Percentiles rank a stretch among this genome's conserved stretches.
phyloP scores from a whole-genome alignment of 1,140 invertebrate genomes.

The Druon quercuslanigerum region DNA sequence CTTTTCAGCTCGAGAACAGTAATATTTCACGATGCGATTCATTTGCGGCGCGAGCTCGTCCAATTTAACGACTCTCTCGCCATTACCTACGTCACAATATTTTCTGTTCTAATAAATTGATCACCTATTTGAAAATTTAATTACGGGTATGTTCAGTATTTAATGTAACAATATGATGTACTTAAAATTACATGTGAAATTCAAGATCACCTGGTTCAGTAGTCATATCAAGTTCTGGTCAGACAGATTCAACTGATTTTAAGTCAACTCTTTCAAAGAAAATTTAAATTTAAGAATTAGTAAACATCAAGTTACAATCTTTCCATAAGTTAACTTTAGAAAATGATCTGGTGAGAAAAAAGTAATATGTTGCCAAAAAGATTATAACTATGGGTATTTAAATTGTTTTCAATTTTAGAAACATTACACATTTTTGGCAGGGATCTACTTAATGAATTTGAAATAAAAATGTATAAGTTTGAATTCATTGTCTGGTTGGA shows the following conservation, averaged over 20 bases:
- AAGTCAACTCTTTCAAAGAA: neutral
- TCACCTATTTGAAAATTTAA: neutral
- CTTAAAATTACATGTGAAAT: neutral
- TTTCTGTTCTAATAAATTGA: slow-evolving; percentile 28
- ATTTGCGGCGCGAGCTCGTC: slow-evolving; percentile 19
- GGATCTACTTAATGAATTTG: neutral
- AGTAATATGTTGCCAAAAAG: too few species aligned
- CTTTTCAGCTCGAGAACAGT: slow-evolving; percentile 6
- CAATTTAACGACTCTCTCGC: slow-evolving; percentile 18
- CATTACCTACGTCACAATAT: slow-evolving; percentile 8
- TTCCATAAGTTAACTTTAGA: too few species aligned
- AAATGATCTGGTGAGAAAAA: too few species aligned
- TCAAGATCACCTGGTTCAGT: neutral
- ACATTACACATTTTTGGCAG: too few species aligned
- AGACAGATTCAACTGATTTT: neutral
- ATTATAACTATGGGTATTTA: too few species aligned
- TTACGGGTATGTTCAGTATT: neutral
- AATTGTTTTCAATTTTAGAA: too few species aligned
- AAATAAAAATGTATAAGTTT: neutral
- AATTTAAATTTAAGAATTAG: neutral
- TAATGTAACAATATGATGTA: neutral
- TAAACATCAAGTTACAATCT: neutral
- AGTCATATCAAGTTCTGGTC: neutral
- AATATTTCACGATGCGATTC: slow-evolving; percentile 32
- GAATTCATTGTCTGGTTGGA: neutral